Conservation (phyloP, 2,888 invertebrate genomes). For the Drosophila mulleri region DNA sequence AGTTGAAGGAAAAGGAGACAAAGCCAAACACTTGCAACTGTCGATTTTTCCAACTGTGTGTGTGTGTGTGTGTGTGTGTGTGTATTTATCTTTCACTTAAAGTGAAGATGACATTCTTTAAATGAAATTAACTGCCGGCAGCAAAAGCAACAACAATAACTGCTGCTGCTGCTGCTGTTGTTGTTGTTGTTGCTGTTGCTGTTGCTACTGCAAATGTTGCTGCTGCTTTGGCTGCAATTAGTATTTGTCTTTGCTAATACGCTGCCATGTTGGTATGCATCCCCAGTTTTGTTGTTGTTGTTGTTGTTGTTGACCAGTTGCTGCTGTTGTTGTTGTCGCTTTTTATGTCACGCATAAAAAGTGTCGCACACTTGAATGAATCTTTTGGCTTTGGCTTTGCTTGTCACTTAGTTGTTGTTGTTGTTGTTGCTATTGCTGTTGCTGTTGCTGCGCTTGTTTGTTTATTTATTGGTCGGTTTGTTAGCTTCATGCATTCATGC, state of each 20-base stretch:
- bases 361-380: constrained; percentile 77
- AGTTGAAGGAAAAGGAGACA: constrained; percentile 66
- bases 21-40: constrained; percentile 63
- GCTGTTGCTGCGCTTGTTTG: constrained; percentile 62
- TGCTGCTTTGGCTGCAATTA: constrained; percentile 80
- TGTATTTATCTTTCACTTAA: constrained; percentile 84
- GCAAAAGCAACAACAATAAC: constrained; percentile 45
- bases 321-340: constrained; percentile 44
- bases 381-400: constrained; percentile 47
- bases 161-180: constrained; percentile 43
- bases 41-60: constrained; percentile 51
- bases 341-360: constrained; percentile 74
- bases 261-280: constrained; percentile 80
- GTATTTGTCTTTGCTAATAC: constrained; percentile 82
- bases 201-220: constrained; percentile 50
- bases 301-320: constrained; percentile 35
- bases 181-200: constrained; percentile 17
- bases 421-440: constrained; percentile 20
- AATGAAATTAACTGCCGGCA: constrained; percentile 83
- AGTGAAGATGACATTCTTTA: constrained; percentile 84
- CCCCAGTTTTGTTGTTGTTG: constrained; percentile 53
- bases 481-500: constrained; percentile 41
- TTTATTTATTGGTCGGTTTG: constrained; percentile 57
- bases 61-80: constrained; percentile 16
- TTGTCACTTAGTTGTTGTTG: constrained; percentile 42